A percentile compares a stretch with the other conserved stretches of the same genome.
Evolutionary conservation across 2,113 vertebrate species (phyloP).

Genomic region (Microcebus lehilahytsara): DNA sequence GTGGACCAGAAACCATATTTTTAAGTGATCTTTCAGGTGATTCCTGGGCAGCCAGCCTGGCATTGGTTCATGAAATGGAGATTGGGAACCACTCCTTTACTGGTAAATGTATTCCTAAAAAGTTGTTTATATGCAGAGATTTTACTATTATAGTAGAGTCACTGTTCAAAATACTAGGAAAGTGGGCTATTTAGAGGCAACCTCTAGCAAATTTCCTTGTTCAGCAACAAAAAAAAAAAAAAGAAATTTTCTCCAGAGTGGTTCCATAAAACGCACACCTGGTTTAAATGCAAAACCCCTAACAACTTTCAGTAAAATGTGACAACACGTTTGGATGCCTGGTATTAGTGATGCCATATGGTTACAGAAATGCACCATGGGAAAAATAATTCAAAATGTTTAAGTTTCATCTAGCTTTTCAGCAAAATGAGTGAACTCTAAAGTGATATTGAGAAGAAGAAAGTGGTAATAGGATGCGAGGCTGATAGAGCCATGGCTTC

Average conservation of each 20-base stretch:
- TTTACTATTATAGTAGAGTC: background rate
- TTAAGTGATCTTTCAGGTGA: slow-evolving; percentile 6
- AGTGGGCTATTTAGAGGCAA: background rate
- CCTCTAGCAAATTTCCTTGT: background rate
- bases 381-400: slow-evolving; percentile 29
- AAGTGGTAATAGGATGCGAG: background rate
- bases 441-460: background rate
- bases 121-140: background rate
- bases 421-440: slow-evolving; percentile 28
- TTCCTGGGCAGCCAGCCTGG: slow-evolving; percentile 2
- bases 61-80: background rate
- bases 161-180: slow-evolving; percentile 26
- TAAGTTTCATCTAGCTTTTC: background rate
- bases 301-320: slow-evolving; percentile 2
- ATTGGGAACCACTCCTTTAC: slow-evolving; percentile 10
- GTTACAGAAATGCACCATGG: background rate
- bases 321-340: background rate
- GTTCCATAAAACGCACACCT: background rate
- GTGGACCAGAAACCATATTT: background rate
- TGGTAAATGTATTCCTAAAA: slow-evolving; percentile 44
- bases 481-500: background rate
- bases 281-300: slow-evolving; percentile 44
- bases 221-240: background rate
- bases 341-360: background rate
- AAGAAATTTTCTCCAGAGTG: background rate